Conservation (phyloP, 2,888 invertebrate genomes). For the Drosophila helvetica region DNA sequence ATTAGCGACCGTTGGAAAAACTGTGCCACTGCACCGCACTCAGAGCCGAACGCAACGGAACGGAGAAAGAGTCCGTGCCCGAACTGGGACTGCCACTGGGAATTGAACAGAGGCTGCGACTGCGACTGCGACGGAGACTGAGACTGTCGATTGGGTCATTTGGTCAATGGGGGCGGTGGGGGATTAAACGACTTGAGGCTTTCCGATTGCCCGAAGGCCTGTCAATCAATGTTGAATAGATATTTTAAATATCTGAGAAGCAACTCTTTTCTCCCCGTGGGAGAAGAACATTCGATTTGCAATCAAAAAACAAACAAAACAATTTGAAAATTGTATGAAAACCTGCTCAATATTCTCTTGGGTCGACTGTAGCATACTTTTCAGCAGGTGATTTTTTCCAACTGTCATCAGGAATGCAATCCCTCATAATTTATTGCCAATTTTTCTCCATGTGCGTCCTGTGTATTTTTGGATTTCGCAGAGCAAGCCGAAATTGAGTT, state of each 20-base stretch:
- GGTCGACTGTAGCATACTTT: slow-evolving; percentile 29
- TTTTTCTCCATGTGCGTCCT: background rate
- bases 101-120: slow-evolving; percentile 11
- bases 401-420: slow-evolving; percentile 22
- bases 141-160: slow-evolving; percentile 23
- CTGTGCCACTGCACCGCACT: slow-evolving; percentile 46
- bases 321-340: slow-evolving; percentile 24
- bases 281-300: slow-evolving; percentile 19
- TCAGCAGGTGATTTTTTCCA: slow-evolving; percentile 11
- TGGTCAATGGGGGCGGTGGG: slow-evolving; percentile 7
- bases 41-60: background rate
- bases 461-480: slow-evolving; percentile 27
- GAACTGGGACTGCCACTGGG: slow-evolving; percentile 27
- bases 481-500: slow-evolving; percentile 32
- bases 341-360: slow-evolving; percentile 22
- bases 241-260: background rate
- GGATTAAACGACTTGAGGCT: background rate
- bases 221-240: background rate
- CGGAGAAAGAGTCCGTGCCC: background rate
- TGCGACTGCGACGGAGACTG: slow-evolving; percentile 26
- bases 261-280: background rate
- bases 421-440: slow-evolving; percentile 31
- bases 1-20: slow-evolving; percentile 65
- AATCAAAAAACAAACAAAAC: slow-evolving; percentile 32
- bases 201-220: background rate